phyloP scores from a whole-genome alignment of 1,140 invertebrate species.

The Hylyphantes graminicola region DNA sequence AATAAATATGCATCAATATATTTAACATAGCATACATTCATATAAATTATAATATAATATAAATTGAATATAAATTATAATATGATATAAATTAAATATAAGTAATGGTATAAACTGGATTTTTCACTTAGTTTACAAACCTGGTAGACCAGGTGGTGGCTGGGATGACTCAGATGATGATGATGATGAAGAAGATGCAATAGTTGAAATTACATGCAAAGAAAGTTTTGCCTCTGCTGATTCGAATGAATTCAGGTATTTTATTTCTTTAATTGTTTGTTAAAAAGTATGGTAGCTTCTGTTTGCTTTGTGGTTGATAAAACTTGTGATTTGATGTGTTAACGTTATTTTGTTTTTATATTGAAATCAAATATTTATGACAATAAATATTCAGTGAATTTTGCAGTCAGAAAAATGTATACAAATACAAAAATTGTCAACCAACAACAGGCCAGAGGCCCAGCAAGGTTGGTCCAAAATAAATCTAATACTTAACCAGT shows the following conservation, averaged over 20 bases:
- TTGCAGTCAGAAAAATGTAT: too few relatives aligned
- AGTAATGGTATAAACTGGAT: neutral
- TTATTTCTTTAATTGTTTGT: neutral
- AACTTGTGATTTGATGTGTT: neutral
- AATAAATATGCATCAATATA: neutral
- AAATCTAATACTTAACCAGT: too few relatives aligned
- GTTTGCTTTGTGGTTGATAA: neutral
- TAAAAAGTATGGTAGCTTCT: neutral
- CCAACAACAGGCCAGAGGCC: too few relatives aligned
- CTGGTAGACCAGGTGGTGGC: conserved; percentile 41
- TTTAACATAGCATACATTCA: neutral
- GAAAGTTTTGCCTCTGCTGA: conserved; percentile 26
- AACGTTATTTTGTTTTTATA: neutral
- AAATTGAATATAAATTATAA: neutral
- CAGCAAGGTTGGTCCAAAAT: too few relatives aligned
- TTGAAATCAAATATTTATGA: too few relatives aligned
- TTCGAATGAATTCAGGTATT: conserved; percentile 19
- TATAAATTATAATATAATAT: neutral
- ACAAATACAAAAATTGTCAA: too few relatives aligned
- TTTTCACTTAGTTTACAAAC: conserved; percentile 20
- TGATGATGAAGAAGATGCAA: neutral
- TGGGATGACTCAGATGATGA: conserved; percentile 56
- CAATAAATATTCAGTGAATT: too few relatives aligned
- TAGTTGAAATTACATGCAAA: neutral
- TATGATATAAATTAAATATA: neutral